phyloP scores from a whole-genome alignment of 2,113 vertebrate genomes.

The Rhadina sibilatrix region DNA sequence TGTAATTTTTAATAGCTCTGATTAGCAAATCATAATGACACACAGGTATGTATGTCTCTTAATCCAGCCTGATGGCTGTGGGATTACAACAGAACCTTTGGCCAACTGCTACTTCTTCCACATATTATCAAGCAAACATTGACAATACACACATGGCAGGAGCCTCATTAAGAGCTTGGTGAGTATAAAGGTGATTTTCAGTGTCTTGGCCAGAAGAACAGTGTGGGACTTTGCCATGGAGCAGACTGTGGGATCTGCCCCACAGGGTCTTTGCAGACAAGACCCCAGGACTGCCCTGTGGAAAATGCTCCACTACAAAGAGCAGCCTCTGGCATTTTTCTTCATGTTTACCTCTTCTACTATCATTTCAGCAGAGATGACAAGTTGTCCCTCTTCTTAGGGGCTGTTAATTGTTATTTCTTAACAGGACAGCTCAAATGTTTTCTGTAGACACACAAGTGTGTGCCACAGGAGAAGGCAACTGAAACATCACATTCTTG shows the following conservation, averaged over 20 bases:
- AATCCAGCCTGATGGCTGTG: not conserved
- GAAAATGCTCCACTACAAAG: not conserved
- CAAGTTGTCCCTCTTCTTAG: not conserved
- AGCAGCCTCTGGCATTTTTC: not conserved
- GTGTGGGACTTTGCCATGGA: fast-evolving
- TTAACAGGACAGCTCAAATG: not conserved
- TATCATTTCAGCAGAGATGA: not conserved
- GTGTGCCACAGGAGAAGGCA: not conserved
- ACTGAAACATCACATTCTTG: not conserved
- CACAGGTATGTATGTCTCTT: not conserved
- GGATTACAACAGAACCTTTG: not conserved
- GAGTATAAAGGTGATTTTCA: not conserved
- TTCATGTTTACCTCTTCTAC: not conserved
- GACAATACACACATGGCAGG: not conserved
- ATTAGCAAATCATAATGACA: not conserved
- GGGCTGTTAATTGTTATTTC: not conserved
- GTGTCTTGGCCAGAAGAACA: not conserved
- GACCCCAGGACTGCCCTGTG: fast-evolving
- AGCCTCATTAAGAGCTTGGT: not conserved
- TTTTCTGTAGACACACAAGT: not conserved
- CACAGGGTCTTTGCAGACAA: not conserved
- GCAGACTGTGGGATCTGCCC: fast-evolving
- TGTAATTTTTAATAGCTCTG: not conserved
- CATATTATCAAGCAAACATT: not conserved
- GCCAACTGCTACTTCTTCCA: not conserved